A percentile compares a stretch with the other conserved stretches of the same genome.
Conservation (phyloP, 2,888 invertebrate genomes). For the Eupsilia transversa region DNA sequence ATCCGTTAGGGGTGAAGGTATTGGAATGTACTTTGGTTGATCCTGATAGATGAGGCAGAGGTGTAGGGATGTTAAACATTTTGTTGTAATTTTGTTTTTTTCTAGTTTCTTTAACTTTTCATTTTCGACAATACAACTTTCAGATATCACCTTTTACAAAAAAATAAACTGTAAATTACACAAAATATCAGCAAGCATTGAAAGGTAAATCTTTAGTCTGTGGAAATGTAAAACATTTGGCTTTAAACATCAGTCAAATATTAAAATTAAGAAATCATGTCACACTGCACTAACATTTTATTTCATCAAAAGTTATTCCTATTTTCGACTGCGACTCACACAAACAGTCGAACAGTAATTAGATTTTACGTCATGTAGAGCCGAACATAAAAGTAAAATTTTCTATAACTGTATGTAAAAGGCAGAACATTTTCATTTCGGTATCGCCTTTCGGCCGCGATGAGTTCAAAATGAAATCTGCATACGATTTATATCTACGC, state of each 20-base stretch:
- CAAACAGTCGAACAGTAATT: conserved; percentile 1
- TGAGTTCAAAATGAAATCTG: conserved; percentile 63
- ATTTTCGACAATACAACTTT: not conserved
- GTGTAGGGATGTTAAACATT: not conserved
- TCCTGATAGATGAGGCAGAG: conserved; percentile 7
- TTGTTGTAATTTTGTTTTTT: not conserved
- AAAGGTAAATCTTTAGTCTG: not conserved
- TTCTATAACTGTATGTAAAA: conserved; percentile 45
- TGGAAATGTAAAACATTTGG: not conserved
- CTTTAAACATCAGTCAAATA: not conserved
- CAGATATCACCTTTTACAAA: too few species aligned
- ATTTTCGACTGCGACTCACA: not conserved
- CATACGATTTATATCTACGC: conserved; percentile 52
- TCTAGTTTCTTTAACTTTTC: too few species aligned
- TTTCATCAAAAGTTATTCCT: not conserved
- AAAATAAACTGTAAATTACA: too few species aligned
- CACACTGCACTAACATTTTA: not conserved
- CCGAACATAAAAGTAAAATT: conserved; percentile 30
- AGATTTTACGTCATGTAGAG: not conserved
- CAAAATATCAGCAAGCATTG: not conserved
- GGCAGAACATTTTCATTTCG: conserved; percentile 56
- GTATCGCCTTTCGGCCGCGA: conserved; percentile 50
- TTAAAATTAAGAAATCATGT: not conserved
- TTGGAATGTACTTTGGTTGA: conserved; percentile 36
- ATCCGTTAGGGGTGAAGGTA: conserved; percentile 41